Conservation (phyloP, 2,888 invertebrate species). For the Trilocha varians region DNA sequence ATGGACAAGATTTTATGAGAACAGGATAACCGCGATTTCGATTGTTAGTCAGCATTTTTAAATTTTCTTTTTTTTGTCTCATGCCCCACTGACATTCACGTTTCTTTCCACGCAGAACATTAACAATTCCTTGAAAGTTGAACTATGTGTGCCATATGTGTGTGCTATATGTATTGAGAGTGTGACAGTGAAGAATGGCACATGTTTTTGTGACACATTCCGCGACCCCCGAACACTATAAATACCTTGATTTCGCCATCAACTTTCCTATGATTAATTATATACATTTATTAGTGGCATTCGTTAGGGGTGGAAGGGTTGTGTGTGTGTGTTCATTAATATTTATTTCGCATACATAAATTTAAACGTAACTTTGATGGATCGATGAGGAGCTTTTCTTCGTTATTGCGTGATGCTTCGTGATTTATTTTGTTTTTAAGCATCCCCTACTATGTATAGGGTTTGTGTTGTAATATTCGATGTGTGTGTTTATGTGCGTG, state of each 20-base stretch:
- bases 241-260: slow-evolving; percentile 15
- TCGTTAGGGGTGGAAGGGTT: slow-evolving; percentile 49
- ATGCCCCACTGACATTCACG: too few relatives aligned
- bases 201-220: slow-evolving; percentile 18
- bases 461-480: neutral
- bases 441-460: neutral
- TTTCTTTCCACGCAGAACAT: too few relatives aligned
- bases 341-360: slow-evolving; percentile 58
- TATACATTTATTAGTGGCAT: slow-evolving; percentile 69
- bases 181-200: neutral
- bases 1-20: too few relatives aligned
- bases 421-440: neutral
- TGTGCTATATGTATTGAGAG: neutral
- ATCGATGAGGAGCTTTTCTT: neutral
- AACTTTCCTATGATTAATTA: slow-evolving; percentile 60
- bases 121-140: too few relatives aligned
- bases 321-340: slow-evolving; percentile 45
- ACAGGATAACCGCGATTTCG: too few relatives aligned
- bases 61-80: too few relatives aligned
- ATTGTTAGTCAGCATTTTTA: too few relatives aligned
- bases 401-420: neutral
- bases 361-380: slow-evolving; percentile 6
- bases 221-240: slow-evolving; percentile 6
- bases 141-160: too few relatives aligned
- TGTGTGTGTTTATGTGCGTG: too few relatives aligned